Percentiles rank a stretch among this genome's conserved stretches.
Evolutionary conservation across 2,888 invertebrate genomes (phyloP).

Genomic region (Sminthurides aquaticus): DNA sequence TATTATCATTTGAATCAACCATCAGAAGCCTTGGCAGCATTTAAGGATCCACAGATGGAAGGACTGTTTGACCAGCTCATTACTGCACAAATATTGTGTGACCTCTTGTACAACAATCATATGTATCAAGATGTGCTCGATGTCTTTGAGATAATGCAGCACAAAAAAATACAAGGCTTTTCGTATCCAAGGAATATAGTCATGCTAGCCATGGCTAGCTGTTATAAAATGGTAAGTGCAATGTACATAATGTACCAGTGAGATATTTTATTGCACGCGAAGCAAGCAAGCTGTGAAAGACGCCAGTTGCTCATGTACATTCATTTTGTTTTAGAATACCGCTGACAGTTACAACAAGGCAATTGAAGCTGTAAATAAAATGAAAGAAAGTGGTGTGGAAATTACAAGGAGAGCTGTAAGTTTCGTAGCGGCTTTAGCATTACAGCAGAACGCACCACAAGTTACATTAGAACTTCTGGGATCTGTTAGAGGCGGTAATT

Average conservation of each 20-base stretch:
- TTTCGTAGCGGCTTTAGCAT: conserved; percentile 59
- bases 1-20: conserved; percentile 63
- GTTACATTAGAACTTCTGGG: conserved; percentile 61
- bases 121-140: conserved; percentile 61
- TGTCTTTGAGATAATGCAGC: conserved; percentile 57
- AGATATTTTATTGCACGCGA: no score
- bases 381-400: conserved; percentile 53
- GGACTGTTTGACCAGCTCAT: conserved; percentile 67
- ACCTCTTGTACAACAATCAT: conserved; percentile 61
- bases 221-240: conserved; percentile 62
- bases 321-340: conserved; percentile 67
- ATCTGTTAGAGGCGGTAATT: conserved; percentile 53
- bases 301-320: neutral
- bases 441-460: conserved; percentile 61
- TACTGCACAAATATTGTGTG: conserved; percentile 61
- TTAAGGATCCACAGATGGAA: conserved; percentile 55
- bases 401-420: conserved; percentile 58
- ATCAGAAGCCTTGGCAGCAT: conserved; percentile 59
- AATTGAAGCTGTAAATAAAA: conserved; percentile 56
- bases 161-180: conserved; percentile 57
- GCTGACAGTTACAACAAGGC: conserved; percentile 59
- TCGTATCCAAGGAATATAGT: conserved; percentile 62
- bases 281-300: no score
- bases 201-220: conserved; percentile 61
- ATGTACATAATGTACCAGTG: neutral